Percentiles rank a stretch among this genome's conserved stretches.
phyloP scores from a whole-genome alignment of 2,113 vertebrate genomes.

The Muntiacus muntjak region DNA sequence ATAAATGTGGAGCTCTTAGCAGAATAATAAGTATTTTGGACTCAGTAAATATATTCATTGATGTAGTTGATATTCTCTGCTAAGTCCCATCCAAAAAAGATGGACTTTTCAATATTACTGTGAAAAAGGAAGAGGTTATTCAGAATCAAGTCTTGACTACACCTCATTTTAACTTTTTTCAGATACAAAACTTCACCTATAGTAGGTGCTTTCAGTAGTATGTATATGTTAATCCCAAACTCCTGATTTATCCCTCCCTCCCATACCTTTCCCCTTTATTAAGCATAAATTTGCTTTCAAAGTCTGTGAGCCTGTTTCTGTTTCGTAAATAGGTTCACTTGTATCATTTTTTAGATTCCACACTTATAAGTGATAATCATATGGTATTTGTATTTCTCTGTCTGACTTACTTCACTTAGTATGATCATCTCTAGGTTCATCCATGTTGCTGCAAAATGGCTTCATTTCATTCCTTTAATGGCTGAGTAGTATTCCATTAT shows the following conservation, averaged over 20 bases:
- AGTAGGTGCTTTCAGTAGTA: neutral
- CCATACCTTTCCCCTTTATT: neutral
- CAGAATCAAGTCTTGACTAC: neutral
- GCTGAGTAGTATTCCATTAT: neutral
- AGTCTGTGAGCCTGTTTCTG: neutral
- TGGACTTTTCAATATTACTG: neutral
- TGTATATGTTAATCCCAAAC: neutral
- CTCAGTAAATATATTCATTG: neutral
- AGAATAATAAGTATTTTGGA: neutral
- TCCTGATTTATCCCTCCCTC: neutral
- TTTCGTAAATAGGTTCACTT: neutral
- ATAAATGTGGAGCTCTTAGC: neutral
- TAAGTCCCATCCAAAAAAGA: neutral
- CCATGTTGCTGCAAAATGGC: neutral
- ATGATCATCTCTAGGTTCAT: neutral
- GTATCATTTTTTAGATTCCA: neutral
- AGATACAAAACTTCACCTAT: neutral
- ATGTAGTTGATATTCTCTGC: neutral
- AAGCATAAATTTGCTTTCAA: neutral
- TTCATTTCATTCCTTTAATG: neutral
- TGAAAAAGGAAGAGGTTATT: neutral
- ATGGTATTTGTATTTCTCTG: neutral
- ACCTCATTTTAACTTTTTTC: neutral
- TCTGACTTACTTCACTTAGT: neutral
- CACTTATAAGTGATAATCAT: neutral